Base-by-base conservation (phyloP, 1,140 invertebrate species). In the Drosophila busckii region DNA sequence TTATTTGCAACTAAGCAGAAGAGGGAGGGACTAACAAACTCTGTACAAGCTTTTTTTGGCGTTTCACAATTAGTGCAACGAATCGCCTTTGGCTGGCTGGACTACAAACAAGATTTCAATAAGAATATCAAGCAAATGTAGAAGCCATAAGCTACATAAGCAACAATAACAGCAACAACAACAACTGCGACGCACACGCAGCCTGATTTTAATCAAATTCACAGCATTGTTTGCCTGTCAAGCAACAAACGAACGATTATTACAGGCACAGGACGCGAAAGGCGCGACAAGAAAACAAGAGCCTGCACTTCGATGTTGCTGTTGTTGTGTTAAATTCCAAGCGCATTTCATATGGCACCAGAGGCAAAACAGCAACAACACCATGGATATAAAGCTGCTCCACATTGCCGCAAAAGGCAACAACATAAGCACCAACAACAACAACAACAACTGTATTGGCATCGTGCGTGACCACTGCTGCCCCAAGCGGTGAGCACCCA, bases 191-290 rank as follows among this genome's bases (percentile, higher is more conserved):
- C 75, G 75, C 75, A 80, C 75, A 80, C 69, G 69, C 75, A 66
- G 76, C 48, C 75, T 68, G 82, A 84, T 84, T 84, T 82, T 84
- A 84, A 84, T 84, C 82, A 82, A 84, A 84, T 84, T 84, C 82
- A 85, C 82, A 84, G 82, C 82, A 84, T 84, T 84, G 82, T 84
- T 84, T 85, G 75, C 73, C 82, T 82, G 82, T 84, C 82, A 84
- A 80, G 54, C 64, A 73, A 56, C 55, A 50, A 67, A 41, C 53
- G 54, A 34, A 46, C 78, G 78, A 84, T 84, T 84, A 84, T 84
- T 71, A 69, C 60, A 63, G 64, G 59, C 73, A 52, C 62, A 66
- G 70, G 66, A 76, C 76, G 49, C 54, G 10, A 15, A 20, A 58
- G 34, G 48, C 48, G 16, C 26, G 29, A 45, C 70, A 44, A 78